Percentiles rank a stretch among this genome's conserved stretches.
phyloP scores from a whole-genome alignment of 2,113 vertebrate species.

The Neofelis nebulosa region DNA sequence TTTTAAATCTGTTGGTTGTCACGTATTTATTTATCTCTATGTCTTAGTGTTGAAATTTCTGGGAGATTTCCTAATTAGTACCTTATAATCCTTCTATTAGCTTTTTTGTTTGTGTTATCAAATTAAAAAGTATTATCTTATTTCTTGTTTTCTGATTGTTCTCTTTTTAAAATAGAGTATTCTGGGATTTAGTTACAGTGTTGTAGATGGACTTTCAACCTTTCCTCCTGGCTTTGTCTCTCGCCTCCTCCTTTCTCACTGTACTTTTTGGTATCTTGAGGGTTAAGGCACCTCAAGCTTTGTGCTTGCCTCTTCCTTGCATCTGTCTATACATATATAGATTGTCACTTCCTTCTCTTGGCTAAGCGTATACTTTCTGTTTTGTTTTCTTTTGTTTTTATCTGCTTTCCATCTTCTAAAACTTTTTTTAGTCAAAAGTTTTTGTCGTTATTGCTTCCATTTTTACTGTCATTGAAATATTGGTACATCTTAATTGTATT shows the following conservation, averaged over 20 bases:
- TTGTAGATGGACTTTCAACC: not conserved
- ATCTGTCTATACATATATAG: not conserved
- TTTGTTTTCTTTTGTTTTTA: not conserved
- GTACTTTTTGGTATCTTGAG: not conserved
- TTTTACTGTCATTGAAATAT: constrained; percentile 10
- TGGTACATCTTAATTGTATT: not conserved
- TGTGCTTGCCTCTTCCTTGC: not conserved
- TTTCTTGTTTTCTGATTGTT: not conserved
- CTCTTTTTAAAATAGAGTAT: not conserved
- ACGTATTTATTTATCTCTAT: not conserved
- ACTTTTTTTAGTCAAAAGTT: not conserved
- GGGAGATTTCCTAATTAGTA: not conserved
- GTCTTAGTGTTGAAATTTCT: not conserved
- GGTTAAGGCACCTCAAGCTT: not conserved
- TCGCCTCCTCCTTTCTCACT: not conserved
- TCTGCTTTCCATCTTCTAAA: not conserved
- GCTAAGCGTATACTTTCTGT: not conserved
- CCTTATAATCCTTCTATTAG: not conserved
- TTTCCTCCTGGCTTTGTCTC: not conserved
- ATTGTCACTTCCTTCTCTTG: not conserved
- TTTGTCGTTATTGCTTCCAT: not conserved
- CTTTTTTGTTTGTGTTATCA: not conserved
- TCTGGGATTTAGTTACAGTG: not conserved
- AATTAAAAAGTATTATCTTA: not conserved
- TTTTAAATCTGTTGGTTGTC: not conserved